Conservation (phyloP, 2,888 invertebrate genomes). For the Phalera bucephala region DNA sequence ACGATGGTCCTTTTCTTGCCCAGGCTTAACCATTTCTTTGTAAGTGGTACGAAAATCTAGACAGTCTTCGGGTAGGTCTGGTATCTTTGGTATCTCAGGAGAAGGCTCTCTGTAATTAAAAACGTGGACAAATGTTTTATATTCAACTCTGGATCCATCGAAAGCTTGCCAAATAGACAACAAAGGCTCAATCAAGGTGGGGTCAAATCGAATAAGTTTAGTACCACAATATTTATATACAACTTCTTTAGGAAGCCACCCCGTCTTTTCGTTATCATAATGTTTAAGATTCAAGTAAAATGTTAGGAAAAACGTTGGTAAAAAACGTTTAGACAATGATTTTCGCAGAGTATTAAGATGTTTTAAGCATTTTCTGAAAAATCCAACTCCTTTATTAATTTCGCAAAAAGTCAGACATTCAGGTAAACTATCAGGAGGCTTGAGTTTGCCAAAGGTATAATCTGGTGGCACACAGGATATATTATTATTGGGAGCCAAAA, state of each 20-base stretch:
- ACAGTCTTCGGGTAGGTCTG: conserved; percentile 54
- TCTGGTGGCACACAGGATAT: conserved; percentile 67
- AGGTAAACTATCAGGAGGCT: conserved; percentile 64
- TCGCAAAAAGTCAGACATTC: conserved; percentile 66
- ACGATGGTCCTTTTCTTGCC: conserved; percentile 38
- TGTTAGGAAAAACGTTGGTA: conserved; percentile 53
- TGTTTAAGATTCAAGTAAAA: conserved; percentile 60
- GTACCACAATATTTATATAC: conserved; percentile 69
- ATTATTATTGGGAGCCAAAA: conserved; percentile 75
- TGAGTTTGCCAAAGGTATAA: conserved; percentile 69
- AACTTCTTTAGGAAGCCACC: conserved; percentile 66
- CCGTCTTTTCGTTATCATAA: conserved; percentile 61
- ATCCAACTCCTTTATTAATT: conserved; percentile 54
- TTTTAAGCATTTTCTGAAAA: conserved; percentile 67
- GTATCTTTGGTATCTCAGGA: conserved; percentile 65
- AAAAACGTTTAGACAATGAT: conserved; percentile 46
- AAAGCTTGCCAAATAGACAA: conserved; percentile 71
- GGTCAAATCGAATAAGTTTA: conserved; percentile 68
- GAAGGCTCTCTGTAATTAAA: conserved; percentile 68
- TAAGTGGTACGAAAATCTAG: conserved; percentile 66
- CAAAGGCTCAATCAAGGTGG: conserved; percentile 73
- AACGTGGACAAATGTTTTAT: conserved; percentile 72
- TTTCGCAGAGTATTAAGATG: conserved; percentile 69
- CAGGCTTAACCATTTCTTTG: conserved; percentile 64
- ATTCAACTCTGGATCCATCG: conserved; percentile 68